Evolutionary conservation across 2,797 vertebrate species (phyloP), one percentile per base, ranked within the genome.

Genomic region (Enteromius treurensis): DNA sequence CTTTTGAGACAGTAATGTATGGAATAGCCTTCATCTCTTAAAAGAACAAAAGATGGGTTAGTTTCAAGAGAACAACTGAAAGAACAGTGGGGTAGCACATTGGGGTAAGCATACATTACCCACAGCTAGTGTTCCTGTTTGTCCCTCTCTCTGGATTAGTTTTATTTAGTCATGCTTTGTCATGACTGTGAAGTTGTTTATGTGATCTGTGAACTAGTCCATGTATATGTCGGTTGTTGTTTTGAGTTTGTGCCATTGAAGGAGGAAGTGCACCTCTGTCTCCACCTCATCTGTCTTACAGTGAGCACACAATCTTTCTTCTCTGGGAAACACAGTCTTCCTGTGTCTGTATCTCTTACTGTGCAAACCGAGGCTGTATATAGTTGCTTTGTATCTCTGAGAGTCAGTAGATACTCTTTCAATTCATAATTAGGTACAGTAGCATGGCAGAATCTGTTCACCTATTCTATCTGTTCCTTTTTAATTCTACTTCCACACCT

Each of bases 21-120:
- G 13, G 40, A 70, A 45, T 69, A 42, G 40, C 68, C 40, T 17
- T 45, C 68, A 70, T 70, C n/a, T 45, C n/a, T 69, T 37, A 45
- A 69, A 45, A 67, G 17, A 67, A 67, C 64, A 67, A 67, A 67
- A 37, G 32, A 37, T 7, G 21, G 11, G n/a, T 45, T 29, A 0
- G 13, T 15, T 62, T 62, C 58, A 62, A 62, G 58, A 15, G 13
- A 62, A 15, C 53, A 55, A 55, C 53, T 55, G 21, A 55, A n/a
- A n/a, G 19, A 55, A 55, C 53, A n/a, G 19, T 55, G 9, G 53
- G 21, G 7, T 55, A 55, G 8, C 51, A 53, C 19, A 53, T 53
- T 51, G 19, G 51, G 19, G 7, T 53, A 53, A 53, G 7, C 51
- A 53, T 53, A 55, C 21, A n/a, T 55, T 55, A n/a, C 7, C 21